Evolutionary conservation across 1,140 invertebrate genomes (phyloP).

Genomic region (Pseudomyrmex flavicornis): DNA sequence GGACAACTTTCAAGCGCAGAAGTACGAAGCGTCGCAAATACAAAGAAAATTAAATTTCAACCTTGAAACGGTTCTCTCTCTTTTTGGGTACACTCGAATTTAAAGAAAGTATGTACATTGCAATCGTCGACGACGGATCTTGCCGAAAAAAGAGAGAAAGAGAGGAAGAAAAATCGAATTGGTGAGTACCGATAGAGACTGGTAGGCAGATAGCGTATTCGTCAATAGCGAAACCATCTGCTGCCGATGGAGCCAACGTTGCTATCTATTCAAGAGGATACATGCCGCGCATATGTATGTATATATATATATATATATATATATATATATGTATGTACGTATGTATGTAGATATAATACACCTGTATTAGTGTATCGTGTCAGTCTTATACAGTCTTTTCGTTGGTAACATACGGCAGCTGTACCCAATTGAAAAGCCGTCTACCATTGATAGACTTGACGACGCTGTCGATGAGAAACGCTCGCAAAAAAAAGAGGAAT

Average conservation of each 20-base stretch:
- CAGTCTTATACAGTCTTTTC: slow-evolving; percentile 56
- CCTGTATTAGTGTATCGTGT: slow-evolving; percentile 15
- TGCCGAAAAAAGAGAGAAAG: slow-evolving; percentile 6
- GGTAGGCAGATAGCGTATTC: slow-evolving; percentile 47
- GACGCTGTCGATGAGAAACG: slow-evolving; percentile 38
- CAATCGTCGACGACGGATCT: slow-evolving; percentile 49
- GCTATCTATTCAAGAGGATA: slow-evolving; percentile 60
- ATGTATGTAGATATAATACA: slow-evolving; percentile 44
- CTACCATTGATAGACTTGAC: slow-evolving; percentile 53
- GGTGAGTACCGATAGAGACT: slow-evolving; percentile 24
- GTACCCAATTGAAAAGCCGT: slow-evolving; percentile 68
- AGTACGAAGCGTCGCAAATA: slow-evolving; percentile 49
- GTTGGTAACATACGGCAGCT: slow-evolving; percentile 71
- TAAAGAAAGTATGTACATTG: slow-evolving; percentile 58
- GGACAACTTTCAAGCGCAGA: slow-evolving; percentile 18
- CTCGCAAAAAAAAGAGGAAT: slow-evolving; percentile 11
- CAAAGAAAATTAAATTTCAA: slow-evolving; percentile 56
- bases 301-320: slow-evolving; percentile 49
- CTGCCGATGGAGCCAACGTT: slow-evolving; percentile 59
- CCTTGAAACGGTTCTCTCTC: slow-evolving; percentile 44
- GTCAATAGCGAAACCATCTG: slow-evolving; percentile 74
- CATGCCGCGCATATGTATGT: slow-evolving; percentile 42
- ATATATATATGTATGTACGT: background rate
- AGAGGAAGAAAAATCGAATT: slow-evolving; percentile 53
- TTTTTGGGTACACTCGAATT: slow-evolving; percentile 30